Conservation (phyloP, 2,113 vertebrate species). For the Bothrops jararaca region DNA sequence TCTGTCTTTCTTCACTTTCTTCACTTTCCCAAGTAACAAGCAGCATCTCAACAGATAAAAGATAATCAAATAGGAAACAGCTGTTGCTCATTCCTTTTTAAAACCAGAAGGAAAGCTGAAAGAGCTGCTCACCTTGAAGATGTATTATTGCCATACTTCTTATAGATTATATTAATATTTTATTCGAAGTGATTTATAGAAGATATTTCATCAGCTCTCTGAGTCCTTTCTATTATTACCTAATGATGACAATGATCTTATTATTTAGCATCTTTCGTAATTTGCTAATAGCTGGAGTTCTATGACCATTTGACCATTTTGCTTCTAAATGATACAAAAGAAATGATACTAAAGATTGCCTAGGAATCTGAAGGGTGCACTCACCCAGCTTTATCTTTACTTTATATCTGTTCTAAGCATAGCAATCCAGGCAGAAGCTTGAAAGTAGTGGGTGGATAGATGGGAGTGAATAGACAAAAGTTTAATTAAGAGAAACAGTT, state of each 20-base stretch:
- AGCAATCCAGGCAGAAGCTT: background rate
- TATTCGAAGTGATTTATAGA: background rate
- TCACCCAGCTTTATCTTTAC: background rate
- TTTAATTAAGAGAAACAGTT: background rate
- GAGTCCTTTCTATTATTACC: background rate
- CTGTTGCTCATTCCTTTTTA: background rate
- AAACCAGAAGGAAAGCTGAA: background rate
- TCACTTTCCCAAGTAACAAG: background rate
- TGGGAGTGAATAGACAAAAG: background rate
- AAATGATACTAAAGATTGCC: background rate
- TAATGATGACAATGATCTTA: background rate
- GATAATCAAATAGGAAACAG: background rate
- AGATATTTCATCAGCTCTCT: background rate
- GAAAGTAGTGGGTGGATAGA: background rate
- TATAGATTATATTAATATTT: background rate
- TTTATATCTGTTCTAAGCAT: background rate
- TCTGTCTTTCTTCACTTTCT: conserved; percentile 3
- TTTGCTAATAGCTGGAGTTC: background rate
- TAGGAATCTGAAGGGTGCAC: background rate
- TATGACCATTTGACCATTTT: background rate
- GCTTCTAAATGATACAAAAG: background rate
- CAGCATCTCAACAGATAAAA: background rate
- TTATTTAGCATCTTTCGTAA: background rate
- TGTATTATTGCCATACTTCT: background rate
- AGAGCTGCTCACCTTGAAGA: conserved; percentile 2